phyloP scores from a whole-genome alignment of 37 sponge, comb jelly and placozoan species.

The Geodia barretti region DNA sequence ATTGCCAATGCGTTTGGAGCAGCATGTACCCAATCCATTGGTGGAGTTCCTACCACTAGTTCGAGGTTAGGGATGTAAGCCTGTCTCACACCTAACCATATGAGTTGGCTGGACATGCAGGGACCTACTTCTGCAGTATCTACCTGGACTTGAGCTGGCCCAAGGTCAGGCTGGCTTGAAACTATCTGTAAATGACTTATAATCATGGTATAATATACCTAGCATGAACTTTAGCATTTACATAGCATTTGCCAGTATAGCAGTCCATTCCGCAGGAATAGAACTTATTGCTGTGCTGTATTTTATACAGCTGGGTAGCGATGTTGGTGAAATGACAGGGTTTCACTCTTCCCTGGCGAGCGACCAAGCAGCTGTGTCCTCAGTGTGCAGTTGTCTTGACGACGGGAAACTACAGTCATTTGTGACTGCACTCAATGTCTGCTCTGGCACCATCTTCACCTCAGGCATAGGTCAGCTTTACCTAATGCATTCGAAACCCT shows the following conservation, averaged over 20 bases:
- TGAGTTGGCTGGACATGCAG: conserved; percentile 12
- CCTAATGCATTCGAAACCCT: too few species aligned
- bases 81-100: neutral
- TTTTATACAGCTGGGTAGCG: neutral
- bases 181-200: too few species aligned
- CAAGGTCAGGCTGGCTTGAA: too few species aligned
- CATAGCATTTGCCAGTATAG: neutral
- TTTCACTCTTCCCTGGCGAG: conserved; percentile 22
- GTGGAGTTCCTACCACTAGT: conserved; percentile 70
- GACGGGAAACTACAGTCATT: conserved; percentile 2
- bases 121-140: conserved; percentile 17
- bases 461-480: conserved; percentile 80
- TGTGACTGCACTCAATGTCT: conserved; percentile 19
- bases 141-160: conserved; percentile 21
- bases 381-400: conserved; percentile 11
- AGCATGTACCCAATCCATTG: conserved; percentile 78
- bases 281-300: too few species aligned
- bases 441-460: conserved; percentile 50
- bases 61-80: conserved; percentile 51
- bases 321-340: neutral
- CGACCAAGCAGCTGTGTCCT: conserved; percentile 20
- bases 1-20: conserved; percentile 84
- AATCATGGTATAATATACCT: too few species aligned
- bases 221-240: too few species aligned
- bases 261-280: too few species aligned